These are phyloP conservation scores for Papilio machaon DNA, from an alignment of 1,140 invertebrate species.

Conservation along the genomic window DNA sequence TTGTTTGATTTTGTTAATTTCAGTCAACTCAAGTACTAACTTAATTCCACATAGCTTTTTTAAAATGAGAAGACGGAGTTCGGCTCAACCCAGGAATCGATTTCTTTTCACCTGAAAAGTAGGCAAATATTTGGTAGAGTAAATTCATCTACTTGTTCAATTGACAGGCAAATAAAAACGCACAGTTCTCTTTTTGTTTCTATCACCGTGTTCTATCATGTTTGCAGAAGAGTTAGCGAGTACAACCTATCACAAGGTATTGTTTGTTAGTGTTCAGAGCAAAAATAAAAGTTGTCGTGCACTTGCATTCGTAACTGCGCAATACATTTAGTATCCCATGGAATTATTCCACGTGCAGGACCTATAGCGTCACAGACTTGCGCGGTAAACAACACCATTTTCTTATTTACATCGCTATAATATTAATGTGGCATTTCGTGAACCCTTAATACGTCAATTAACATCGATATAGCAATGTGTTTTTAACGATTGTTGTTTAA, in stretches of 20 bases:
- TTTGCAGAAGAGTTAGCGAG: not conserved
- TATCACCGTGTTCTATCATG: too few species aligned
- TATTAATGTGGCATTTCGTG: slow-evolving; percentile 27
- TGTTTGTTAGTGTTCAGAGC: not conserved
- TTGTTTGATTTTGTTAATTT: too few species aligned
- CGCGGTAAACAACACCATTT: slow-evolving; percentile 23
- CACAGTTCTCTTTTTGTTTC: too few species aligned
- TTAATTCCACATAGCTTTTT: too few species aligned
- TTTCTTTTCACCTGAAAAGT: too few species aligned
- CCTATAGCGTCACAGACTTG: not conserved
- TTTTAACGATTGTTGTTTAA: not conserved
- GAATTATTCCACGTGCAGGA: slow-evolving; percentile 1
- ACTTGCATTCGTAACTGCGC: not conserved
- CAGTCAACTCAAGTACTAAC: too few species aligned
- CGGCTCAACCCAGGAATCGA: too few species aligned
- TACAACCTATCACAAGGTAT: not conserved
- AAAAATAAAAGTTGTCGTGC: not conserved
- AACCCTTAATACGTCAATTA: not conserved
- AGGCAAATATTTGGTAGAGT: too few species aligned
- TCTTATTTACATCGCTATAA: slow-evolving; percentile 25
- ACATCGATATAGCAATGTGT: not conserved
- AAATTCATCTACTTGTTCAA: too few species aligned
- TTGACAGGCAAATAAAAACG: too few species aligned
- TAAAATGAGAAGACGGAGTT: not conserved
- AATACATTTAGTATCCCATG: not conserved